Evolutionary conservation across 2,797 vertebrate genomes (phyloP).

Genomic region (Pseudotriccus pelzelni): DNA sequence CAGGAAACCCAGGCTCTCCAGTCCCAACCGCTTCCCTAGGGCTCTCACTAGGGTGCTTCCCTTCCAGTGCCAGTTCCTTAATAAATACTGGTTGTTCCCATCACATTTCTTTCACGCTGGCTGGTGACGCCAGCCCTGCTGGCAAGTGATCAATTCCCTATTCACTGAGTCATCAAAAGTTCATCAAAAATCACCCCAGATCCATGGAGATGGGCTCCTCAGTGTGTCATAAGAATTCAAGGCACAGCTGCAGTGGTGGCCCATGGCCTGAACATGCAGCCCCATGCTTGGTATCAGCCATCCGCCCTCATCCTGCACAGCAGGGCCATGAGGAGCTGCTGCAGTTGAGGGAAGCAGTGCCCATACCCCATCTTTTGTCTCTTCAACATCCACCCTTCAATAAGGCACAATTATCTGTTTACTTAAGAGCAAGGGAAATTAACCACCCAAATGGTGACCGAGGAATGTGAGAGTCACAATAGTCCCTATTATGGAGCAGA

Average conservation of each 20-base stretch:
- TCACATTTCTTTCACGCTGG: background rate
- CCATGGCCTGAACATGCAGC: background rate
- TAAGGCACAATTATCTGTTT: constrained; percentile 19
- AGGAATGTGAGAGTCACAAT: background rate
- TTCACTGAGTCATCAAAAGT: background rate
- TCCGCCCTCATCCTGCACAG: background rate
- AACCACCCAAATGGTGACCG: background rate
- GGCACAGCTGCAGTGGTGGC: background rate
- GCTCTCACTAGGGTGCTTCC: background rate
- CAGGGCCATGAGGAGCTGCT: background rate
- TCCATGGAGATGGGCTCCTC: background rate
- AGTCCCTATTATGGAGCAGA: background rate
- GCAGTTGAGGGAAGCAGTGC: background rate
- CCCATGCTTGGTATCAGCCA: background rate
- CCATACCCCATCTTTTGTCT: background rate
- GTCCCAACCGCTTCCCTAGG: background rate
- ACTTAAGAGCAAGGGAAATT: constrained; percentile 24
- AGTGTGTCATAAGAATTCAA: fast-evolving
- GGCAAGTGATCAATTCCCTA: background rate
- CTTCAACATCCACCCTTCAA: background rate
- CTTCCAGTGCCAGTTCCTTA: background rate
- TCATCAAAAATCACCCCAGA: background rate
- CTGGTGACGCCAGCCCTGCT: background rate
- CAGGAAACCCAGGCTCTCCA: background rate
- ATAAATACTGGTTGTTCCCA: background rate